Percentiles rank a stretch among this genome's conserved stretches.
Conservation (phyloP, 2,113 vertebrate genomes). For the Paratilapia polleni region DNA sequence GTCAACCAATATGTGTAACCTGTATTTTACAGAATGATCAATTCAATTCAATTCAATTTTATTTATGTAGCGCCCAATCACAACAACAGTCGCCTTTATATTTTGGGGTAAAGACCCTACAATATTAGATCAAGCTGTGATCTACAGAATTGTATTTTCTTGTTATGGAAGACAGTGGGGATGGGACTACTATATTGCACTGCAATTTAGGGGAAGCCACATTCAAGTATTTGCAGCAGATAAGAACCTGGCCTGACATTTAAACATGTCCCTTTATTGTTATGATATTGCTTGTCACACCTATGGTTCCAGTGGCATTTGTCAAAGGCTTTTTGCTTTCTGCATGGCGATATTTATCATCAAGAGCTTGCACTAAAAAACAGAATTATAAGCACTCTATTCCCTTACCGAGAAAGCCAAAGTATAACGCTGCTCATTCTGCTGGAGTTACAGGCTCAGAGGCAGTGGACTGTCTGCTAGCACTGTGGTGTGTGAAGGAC, state of each 20-base stretch:
- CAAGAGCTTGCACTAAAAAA: constrained; percentile 6
- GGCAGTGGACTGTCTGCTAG: not conserved
- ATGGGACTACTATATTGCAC: not conserved
- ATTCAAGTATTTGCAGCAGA: not conserved
- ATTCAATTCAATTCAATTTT: too few relatives aligned
- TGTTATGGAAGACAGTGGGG: not conserved
- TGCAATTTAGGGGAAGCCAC: constrained; percentile 19
- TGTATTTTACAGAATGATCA: not conserved
- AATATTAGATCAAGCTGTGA: not conserved
- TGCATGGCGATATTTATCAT: constrained; percentile 6
- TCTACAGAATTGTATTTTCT: not conserved
- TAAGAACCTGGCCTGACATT: not conserved
- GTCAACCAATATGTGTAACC: not conserved
- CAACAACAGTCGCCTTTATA: too few relatives aligned
- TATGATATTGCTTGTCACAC: constrained; percentile 2
- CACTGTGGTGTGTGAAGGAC: constrained; percentile 26
- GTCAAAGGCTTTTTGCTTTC: not conserved
- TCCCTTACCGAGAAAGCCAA: not conserved
- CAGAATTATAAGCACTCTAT: constrained; percentile 19
- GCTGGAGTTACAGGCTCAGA: constrained; percentile 1
- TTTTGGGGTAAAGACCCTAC: too few relatives aligned
- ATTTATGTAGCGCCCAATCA: too few relatives aligned
- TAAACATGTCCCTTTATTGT: not conserved
- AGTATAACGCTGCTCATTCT: not conserved
- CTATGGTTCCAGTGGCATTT: not conserved